Conservation (phyloP, 2,888 invertebrate genomes). For the Prenolepis imparis region DNA sequence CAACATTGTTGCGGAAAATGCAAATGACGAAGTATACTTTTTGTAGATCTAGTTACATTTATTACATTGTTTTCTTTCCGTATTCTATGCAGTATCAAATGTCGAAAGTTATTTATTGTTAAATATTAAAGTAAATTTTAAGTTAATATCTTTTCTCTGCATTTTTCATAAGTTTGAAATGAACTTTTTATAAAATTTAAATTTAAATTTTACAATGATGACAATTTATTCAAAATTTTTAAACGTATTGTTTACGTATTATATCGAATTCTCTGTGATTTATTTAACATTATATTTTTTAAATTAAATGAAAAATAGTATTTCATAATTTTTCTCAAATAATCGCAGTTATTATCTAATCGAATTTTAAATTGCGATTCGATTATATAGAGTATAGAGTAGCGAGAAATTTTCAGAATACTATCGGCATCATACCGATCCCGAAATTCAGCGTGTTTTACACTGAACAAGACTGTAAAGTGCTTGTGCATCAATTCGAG, state of each 20-base stretch:
- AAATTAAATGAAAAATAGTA: not conserved
- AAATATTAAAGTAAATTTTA: not conserved
- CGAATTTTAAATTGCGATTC: not conserved
- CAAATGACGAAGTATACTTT: slow-evolving; percentile 22
- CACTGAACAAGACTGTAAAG: not conserved
- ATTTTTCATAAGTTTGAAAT: not conserved
- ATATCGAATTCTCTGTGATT: not conserved
- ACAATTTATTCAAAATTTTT: not conserved
- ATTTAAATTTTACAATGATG: not conserved
- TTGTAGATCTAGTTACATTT: not conserved
- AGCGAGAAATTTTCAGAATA: not conserved
- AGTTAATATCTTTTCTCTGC: not conserved
- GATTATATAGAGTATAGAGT: not conserved
- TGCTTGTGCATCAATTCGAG: not conserved
- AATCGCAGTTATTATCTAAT: not conserved
- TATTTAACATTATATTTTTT: slow-evolving; percentile 13
- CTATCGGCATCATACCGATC: not conserved
- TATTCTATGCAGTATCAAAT: not conserved
- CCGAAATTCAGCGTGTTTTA: not conserved
- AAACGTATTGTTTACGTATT: not conserved
- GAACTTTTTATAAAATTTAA: not conserved
- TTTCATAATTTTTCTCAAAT: not conserved
- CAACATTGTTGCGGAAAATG: slow-evolving; percentile 23
- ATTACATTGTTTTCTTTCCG: not conserved
- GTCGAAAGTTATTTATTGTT: not conserved